Conservation (phyloP, 2,888 invertebrate species). For the Augiades crinisus region DNA sequence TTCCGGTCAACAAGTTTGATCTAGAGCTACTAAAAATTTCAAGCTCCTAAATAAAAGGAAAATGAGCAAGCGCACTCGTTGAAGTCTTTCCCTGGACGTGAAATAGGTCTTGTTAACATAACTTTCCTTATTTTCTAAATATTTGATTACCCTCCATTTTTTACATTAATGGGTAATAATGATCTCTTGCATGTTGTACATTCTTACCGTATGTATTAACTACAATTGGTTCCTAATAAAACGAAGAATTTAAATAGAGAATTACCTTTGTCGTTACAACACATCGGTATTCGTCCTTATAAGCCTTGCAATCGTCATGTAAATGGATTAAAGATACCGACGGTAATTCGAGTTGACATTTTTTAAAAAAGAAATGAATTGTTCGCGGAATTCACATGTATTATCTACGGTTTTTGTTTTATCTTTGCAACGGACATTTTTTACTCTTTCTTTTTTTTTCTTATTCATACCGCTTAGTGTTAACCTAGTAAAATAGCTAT, state of each 20-base stretch:
- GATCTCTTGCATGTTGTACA: not conserved
- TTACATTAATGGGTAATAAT: too few relatives aligned
- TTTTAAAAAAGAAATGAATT: constrained; percentile 3
- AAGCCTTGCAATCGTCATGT: constrained; percentile 1
- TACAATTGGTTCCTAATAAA: not conserved
- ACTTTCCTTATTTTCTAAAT: too few relatives aligned
- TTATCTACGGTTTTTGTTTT: not conserved
- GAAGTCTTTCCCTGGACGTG: not conserved
- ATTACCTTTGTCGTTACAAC: constrained; percentile 3
- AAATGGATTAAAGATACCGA: constrained; percentile 3
- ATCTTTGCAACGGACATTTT: too few relatives aligned
- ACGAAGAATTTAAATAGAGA: constrained; percentile 7
- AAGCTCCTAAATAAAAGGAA: too few relatives aligned
- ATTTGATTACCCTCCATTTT: too few relatives aligned
- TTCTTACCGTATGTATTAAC: too few relatives aligned
- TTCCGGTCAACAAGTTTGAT: too few relatives aligned
- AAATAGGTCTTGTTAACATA: too few relatives aligned
- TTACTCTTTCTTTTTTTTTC: not conserved
- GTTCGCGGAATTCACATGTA: not conserved
- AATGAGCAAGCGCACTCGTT: not conserved
- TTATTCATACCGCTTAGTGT: too few relatives aligned
- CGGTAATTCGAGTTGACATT: constrained; percentile 13
- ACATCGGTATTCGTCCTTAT: constrained; percentile 9
- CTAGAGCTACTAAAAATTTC: too few relatives aligned
- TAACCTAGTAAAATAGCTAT: too few relatives aligned